A percentile compares a stretch with the other conserved stretches of the same genome.
Conservation (phyloP, 92 coral and sea anemone species). For the Zoanthus gigantus region DNA sequence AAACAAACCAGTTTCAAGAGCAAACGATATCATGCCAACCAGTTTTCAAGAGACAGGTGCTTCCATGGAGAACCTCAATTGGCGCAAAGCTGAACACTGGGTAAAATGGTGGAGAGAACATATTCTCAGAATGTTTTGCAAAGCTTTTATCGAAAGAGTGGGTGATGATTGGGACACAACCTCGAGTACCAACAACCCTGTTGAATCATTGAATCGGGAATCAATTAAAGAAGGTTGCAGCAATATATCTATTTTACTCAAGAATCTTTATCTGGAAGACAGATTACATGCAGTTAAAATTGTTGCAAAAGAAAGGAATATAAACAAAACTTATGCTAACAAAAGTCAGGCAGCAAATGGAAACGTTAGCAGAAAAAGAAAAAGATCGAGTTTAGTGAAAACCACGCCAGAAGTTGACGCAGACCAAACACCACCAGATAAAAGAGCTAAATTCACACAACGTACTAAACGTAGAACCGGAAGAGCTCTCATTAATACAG, state of each 20-base stretch:
- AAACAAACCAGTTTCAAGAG: slow-evolving; percentile 11
- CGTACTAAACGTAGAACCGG: slow-evolving; percentile 39
- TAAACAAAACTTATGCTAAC: slow-evolving; percentile 8
- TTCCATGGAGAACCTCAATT: not conserved
- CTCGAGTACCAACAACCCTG: slow-evolving; percentile 62
- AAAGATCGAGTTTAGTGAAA: not conserved
- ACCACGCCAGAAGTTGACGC: not conserved
- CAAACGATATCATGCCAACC: slow-evolving; percentile 35
- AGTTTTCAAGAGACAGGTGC: not conserved
- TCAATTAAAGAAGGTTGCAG: slow-evolving; percentile 51
- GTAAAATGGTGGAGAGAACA: slow-evolving; percentile 62
- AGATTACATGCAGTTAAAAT: slow-evolving; percentile 54
- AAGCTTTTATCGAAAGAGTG: slow-evolving; percentile 46
- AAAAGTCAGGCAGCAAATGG: not conserved
- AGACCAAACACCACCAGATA: slow-evolving; percentile 57
- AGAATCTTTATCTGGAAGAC: slow-evolving; percentile 65
- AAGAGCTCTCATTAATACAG: slow-evolving; percentile 32
- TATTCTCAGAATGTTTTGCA: slow-evolving; percentile 50
- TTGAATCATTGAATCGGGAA: slow-evolving; percentile 62
- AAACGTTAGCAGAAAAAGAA: not conserved
- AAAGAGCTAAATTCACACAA: slow-evolving; percentile 7
- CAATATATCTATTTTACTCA: slow-evolving; percentile 55
- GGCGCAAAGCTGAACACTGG: slow-evolving; percentile 49
- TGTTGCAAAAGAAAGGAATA: slow-evolving; percentile 48
- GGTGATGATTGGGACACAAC: slow-evolving; percentile 62